Evolutionary conservation across 2,797 vertebrate species (phyloP), one percentile per base, ranked within the genome.

Genomic region (Centropyge bicolor): DNA sequence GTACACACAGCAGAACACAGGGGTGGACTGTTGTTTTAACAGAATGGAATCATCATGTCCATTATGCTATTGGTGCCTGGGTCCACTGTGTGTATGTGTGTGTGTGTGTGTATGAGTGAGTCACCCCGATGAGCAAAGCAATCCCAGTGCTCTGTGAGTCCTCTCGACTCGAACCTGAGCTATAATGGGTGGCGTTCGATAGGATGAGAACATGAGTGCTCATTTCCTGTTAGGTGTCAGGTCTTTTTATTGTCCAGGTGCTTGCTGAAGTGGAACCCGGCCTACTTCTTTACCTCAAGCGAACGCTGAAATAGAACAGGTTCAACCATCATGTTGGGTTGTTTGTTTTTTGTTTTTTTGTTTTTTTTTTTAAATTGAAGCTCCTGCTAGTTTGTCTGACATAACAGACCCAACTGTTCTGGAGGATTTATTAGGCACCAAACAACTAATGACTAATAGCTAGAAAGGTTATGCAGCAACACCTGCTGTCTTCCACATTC

Each of bases 171-270:
- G n/a, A 73, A 63, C 71, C 56, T 22, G 43, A 45, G 51, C 49
- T 67, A 41, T 64, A 62, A 51, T 5, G 36, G 1, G 8, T 19
- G 52, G 16, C 36, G 46, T 57, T 79, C 19, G 59, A 79, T 48
- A 67, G 6, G 51, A 71, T 60, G 57, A 80, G 60, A 72, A 76
- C 67, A 82, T 5, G 46, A 82, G 76, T 22, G 65, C 64, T 91
- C 68, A 80, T 91, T 89, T 92, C 87, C 88, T 79, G 78, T 57
- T 49, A 38, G 41, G 76, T 24, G 69, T 71, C 74, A 14, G n/a
- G 70, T 65, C 65, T 40, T 82, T 86, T 79, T 69, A 64, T 70
- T 31, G 57, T 36, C 41, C 72, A 81, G 82, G 77, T 82, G 81
- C 45, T 31, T 14, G 19, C 27, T 80, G 35, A 72, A 49, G 69